A percentile compares a stretch with the other conserved stretches of the same genome.
These are phyloP conservation scores for Henricia sp. DNA, from an alignment of 53 echinoderm and acorn worm species.

Conservation along the genomic window DNA sequence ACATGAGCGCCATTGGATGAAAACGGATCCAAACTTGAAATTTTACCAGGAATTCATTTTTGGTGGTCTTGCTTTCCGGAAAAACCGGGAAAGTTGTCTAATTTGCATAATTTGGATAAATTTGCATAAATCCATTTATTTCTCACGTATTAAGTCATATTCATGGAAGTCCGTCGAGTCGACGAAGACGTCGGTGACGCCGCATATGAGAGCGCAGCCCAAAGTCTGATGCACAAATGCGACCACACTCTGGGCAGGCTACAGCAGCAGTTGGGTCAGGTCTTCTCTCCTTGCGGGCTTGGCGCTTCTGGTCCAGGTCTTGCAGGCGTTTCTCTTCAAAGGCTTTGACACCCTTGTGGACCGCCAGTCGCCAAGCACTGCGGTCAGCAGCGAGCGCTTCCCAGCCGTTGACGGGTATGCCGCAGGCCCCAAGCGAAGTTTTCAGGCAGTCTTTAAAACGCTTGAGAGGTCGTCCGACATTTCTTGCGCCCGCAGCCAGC, in stretches of 20 bases:
- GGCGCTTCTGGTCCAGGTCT: background rate
- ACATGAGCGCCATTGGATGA: too few species aligned
- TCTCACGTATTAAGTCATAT: too few species aligned
- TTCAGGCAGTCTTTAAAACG: conserved; percentile 26
- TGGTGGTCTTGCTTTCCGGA: too few species aligned
- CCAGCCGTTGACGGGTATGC: background rate
- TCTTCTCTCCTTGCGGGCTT: background rate
- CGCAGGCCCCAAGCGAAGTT: background rate
- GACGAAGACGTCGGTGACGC: conserved; percentile 3
- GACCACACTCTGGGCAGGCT: background rate
- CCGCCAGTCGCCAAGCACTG: background rate
- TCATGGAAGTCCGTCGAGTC: conserved; percentile 4
- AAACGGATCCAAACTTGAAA: too few species aligned
- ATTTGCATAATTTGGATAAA: too few species aligned
- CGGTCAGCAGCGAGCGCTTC: background rate
- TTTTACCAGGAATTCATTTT: too few species aligned
- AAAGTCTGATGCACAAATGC: conserved; percentile 9
- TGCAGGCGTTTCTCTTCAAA: conserved; percentile 5
- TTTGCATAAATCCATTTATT: too few species aligned
- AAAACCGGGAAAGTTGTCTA: too few species aligned
- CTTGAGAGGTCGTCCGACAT: background rate
- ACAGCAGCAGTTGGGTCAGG: background rate
- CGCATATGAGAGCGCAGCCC: background rate
- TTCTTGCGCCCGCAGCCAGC: conserved; percentile 1
- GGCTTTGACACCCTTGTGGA: background rate